Base-by-base conservation (phyloP, 2,113 vertebrate species). In the Ursus arctos region DNA sequence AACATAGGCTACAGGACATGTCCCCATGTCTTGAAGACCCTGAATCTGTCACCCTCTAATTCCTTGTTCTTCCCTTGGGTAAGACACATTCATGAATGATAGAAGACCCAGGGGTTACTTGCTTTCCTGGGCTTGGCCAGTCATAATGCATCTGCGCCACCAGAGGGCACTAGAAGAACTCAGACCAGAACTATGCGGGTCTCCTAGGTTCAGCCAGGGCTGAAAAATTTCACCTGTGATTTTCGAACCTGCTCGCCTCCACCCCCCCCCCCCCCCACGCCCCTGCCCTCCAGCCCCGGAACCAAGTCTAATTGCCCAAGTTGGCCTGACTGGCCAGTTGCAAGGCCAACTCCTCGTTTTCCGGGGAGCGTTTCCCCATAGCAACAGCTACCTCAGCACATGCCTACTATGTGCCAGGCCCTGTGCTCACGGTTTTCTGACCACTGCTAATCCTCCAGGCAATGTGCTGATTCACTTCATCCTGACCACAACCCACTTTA, bases 151-250 rank as follows among this genome's bases (percentile, higher is more conserved):
- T 5, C 5, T n/a, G 21, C 1, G 65, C 95, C 98, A 98, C 96
- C 26, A 98, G 98, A 97, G 97, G 97, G 96, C 88, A 10, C 47
- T 18, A 85, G 28, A 96, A 65, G 79, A 94, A 94, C 57, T 77
- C 77, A 94, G 49, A 90, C 36, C 47, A 82, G 88, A 87, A 67
- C 18, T 6, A 4, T 1, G 47, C 59, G n/a, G 12, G 43, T 28
- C 47, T 67, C 24, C 12, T 12, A 4, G 19, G 36, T 55, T 28
- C 36, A 0, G 10, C 69, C 18, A 16, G 0, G 16, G 47, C 47
- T 57, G 86, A 43, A 79, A 87, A 87, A 94, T 59, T 69, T 67
- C 57, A 81, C 49, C 19, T 69, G 53, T 12, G 14, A 47, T 57
- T 92, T 96, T 80, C 90, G 94, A 95, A 95, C 43, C 13, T n/a